Base-by-base conservation (phyloP, 2,797 vertebrate genomes). In the Pseudochromis fuscus region DNA sequence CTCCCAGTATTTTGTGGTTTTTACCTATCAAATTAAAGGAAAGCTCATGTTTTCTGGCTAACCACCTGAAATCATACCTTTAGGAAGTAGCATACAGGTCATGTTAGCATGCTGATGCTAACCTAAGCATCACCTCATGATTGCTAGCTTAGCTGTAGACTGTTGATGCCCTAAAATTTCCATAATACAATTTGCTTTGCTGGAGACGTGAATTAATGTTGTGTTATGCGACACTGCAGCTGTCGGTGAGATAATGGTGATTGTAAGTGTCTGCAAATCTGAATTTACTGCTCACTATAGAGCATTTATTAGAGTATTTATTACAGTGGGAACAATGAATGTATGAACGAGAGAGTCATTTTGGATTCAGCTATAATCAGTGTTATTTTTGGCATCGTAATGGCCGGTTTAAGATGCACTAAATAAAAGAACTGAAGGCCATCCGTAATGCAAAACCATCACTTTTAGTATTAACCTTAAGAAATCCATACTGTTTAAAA, bases 401-500 rank as follows among this genome's bases (percentile, higher is more conserved):
- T 18, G 25, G 16, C 42, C 40, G 31, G 1, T 67, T 73, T 33
- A 23, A 72, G 59, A 62, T 55, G 33, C n/a, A n/a, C 27, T 19
- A 7, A 48, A 28, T 49, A 16, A 15, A 45, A 23, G 10, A 67
- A 64, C 1, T 59, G 10, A 75, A 59, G 9, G 21, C 6, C 21
- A 38, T 21, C 5, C 52, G 72, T 46, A 59, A 66, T 46, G 56
- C 10, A 57, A 70, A 82, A 60, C 13, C 42, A 28, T 72, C 58
- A 23, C 53, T 77, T 58, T 48, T 31, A 33, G 18, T 21, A 23
- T 24, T 23, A 67, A 66, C 38, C 49, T 61, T 46, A 19, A 60
- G 38, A 67, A 59, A 88, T 85, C 75, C 44, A 81, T 79, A 71
- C 46, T 4, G n/a, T 56, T 81, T 40, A 40, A 79, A n/a, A 74